phyloP scores from a whole-genome alignment of 1,140 invertebrate genomes.

The Tetranychus urticae region DNA sequence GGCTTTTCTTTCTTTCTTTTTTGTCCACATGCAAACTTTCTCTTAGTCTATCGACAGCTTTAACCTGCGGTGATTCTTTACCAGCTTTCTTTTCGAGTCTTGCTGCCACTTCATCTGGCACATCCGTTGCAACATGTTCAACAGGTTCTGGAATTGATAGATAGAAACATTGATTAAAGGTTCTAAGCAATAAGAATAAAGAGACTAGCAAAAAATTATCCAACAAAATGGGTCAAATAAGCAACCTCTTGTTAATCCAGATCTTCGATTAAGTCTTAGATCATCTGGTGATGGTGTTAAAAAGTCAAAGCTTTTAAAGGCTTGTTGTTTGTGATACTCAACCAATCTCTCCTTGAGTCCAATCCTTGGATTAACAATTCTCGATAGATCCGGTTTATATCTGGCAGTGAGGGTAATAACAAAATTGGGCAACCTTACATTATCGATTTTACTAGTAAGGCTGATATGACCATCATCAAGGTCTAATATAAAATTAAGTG shows the following conservation, averaged over 20 bases:
- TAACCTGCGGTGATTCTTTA: too few species aligned
- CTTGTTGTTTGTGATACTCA: not conserved
- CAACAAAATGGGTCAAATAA: too few species aligned
- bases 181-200: not conserved
- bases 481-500: too few species aligned
- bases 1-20: not conserved
- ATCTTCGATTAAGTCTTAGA: too few species aligned
- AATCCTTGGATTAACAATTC: not conserved
- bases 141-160: not conserved
- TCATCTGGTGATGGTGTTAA: not conserved
- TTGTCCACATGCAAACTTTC: not conserved
- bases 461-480: not conserved
- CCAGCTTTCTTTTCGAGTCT: not conserved
- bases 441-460: not conserved
- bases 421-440: not conserved
- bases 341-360: not conserved
- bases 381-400: not conserved
- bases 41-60: too few species aligned
- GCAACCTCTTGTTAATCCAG: too few species aligned
- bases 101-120: not conserved
- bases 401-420: not conserved
- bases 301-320: not conserved
- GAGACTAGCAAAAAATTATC: too few species aligned
- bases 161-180: not conserved
- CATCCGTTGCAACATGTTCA: not conserved